phyloP scores from a whole-genome alignment of 2,113 vertebrate genomes.

The Vanacampus margaritifer region DNA sequence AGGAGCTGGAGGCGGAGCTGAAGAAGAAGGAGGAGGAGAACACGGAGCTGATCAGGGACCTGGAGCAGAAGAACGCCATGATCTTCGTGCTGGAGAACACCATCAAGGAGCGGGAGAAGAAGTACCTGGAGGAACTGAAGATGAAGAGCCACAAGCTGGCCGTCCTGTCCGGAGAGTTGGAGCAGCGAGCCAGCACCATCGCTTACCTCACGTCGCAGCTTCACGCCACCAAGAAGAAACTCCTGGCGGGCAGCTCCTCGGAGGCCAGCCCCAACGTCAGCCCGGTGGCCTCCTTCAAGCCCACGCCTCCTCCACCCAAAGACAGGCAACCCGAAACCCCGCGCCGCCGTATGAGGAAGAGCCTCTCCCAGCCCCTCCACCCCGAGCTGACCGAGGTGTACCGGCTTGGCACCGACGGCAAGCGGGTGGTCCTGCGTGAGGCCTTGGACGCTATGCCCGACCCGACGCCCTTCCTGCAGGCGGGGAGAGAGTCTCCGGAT shows the following conservation, averaged over 20 bases:
- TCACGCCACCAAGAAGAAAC: conserved; percentile 89
- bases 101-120: conserved; percentile 88
- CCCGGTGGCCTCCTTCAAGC: conserved; percentile 80
- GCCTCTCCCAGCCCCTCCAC: conserved; percentile 91
- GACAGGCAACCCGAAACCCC: conserved; percentile 77
- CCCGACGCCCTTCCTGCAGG: conserved; percentile 90
- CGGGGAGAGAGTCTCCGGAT: conserved; percentile 71
- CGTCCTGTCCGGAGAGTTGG: conserved; percentile 88
- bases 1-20: conserved; percentile 89
- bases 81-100: conserved; percentile 92
- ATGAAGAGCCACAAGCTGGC: conserved; percentile 92
- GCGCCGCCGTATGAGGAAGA: conserved; percentile 93
- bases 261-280: conserved; percentile 82
- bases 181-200: conserved; percentile 92
- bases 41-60: conserved; percentile 79
- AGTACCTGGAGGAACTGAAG: conserved; percentile 96
- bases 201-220: conserved; percentile 95
- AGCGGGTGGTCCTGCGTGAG: conserved; percentile 85
- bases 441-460: conserved; percentile 93
- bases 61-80: conserved; percentile 91
- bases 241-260: conserved; percentile 76
- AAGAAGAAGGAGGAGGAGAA: conserved; percentile 88
- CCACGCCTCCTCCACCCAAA: conserved; percentile 77
- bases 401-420: conserved; percentile 81
- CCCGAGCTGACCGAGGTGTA: conserved; percentile 92